Conservation (phyloP, 1,140 invertebrate genomes). For the Conus betulinus region DNA sequence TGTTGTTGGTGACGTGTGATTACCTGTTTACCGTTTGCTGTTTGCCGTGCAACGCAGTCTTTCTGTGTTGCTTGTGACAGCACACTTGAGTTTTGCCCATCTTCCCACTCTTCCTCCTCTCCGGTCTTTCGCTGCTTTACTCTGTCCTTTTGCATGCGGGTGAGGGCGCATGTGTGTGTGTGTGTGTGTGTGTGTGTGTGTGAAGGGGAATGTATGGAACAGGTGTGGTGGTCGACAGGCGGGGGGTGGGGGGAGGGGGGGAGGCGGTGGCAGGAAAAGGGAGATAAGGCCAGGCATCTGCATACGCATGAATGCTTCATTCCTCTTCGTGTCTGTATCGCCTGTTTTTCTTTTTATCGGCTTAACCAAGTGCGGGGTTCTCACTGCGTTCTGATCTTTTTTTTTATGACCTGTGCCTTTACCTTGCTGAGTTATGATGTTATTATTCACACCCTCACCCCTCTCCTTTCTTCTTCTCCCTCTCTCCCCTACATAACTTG, state of each 20-base stretch:
- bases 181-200: no score
- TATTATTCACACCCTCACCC: neutral
- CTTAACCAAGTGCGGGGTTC: neutral
- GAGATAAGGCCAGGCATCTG: no score
- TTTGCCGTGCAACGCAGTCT: neutral
- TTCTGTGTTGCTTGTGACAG: neutral
- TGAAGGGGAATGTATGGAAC: no score
- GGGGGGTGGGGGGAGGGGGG: no score
- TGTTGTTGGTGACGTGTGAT: no score
- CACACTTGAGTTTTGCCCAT: no score
- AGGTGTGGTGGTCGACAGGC: no score
- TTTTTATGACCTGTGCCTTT: neutral
- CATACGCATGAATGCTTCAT: no score
- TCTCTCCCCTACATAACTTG: neutral
- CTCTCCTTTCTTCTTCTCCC: neutral
- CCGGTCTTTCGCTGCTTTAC: neutral
- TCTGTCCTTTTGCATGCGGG: neutral
- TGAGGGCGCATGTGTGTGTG: no score
- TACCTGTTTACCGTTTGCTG: no score
- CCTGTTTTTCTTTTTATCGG: neutral
- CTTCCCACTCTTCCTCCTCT: no score
- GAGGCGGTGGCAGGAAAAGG: no score
- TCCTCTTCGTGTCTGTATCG: neutral
- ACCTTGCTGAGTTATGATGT: neutral
- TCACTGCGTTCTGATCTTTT: neutral